Conservation (phyloP, 2,113 vertebrate genomes). For the Pelusios castaneus region DNA sequence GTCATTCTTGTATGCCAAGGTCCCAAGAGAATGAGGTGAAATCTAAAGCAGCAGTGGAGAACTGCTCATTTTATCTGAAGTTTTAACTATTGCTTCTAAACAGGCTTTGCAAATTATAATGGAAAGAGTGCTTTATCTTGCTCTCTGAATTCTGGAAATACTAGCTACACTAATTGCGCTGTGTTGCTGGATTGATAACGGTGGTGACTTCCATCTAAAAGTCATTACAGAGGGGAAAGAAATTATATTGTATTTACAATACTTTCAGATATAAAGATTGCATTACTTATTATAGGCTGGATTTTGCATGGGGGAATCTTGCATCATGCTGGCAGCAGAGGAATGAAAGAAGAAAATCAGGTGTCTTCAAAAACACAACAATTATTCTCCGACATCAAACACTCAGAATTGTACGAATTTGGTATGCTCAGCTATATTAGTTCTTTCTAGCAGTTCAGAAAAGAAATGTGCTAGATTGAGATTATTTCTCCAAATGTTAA, state of each 20-base stretch:
- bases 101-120: not conserved
- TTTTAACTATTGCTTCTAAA: not conserved
- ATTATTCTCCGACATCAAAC: not conserved
- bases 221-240: not conserved
- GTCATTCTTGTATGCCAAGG: not conserved
- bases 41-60: not conserved
- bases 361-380: not conserved
- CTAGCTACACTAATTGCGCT: not conserved
- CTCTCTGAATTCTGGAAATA: not conserved
- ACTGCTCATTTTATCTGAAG: not conserved
- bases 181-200: not conserved
- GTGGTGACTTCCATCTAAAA: not conserved
- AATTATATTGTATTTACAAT: not conserved
- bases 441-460: not conserved
- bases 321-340: not conserved
- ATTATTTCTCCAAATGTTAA: not conserved
- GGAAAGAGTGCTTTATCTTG: not conserved
- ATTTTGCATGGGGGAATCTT: fast-evolving
- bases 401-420: not conserved
- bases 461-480: not conserved
- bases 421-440: not conserved
- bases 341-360: not conserved
- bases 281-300: not conserved
- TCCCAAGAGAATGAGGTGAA: not conserved
- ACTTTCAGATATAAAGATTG: not conserved